A percentile compares a stretch with the other conserved stretches of the same genome.
Conservation (phyloP, 2,888 invertebrate genomes). For the Furcula furcula region DNA sequence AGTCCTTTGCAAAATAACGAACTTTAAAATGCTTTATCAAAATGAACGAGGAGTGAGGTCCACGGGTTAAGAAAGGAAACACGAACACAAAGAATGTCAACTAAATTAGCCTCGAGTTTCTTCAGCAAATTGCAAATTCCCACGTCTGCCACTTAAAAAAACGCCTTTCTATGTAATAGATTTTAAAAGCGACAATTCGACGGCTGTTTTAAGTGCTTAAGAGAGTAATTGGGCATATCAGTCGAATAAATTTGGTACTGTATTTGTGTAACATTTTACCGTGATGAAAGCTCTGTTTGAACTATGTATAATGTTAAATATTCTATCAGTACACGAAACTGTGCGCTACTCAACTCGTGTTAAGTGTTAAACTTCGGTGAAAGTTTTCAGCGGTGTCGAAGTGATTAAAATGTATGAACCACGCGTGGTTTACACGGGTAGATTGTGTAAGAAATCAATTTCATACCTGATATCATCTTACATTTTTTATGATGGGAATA, state of each 20-base stretch:
- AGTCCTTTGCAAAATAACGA: conserved; percentile 5
- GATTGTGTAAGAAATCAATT: conserved; percentile 35
- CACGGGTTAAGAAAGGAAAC: conserved; percentile 24
- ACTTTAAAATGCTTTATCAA: conserved; percentile 12
- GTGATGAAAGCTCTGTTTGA: conserved; percentile 34
- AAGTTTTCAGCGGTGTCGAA: conserved; percentile 4
- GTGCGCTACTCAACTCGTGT: conserved; percentile 5
- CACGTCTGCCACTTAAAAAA: conserved; percentile 34
- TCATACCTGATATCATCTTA: conserved; percentile 14
- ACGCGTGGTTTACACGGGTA: conserved; percentile 24
- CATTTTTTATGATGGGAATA: conserved; percentile 5
- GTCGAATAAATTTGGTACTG: conserved; percentile 45
- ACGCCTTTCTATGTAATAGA: conserved; percentile 29
- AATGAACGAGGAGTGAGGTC: conserved; percentile 14
- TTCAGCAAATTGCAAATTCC: conserved; percentile 36
- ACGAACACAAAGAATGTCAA: conserved; percentile 32
- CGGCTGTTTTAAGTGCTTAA: conserved; percentile 41
- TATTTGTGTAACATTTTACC: conserved; percentile 57
- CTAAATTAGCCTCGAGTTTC: conserved; percentile 37
- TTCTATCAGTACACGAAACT: conserved; percentile 16
- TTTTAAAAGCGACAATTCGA: conserved; percentile 41
- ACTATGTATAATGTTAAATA: conserved; percentile 24
- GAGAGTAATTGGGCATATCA: conserved; percentile 54
- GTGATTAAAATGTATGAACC: conserved; percentile 37
- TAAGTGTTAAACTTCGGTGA: conserved; percentile 14